phyloP scores from a whole-genome alignment of 2,113 vertebrate species.

The Fukomys damarensis region DNA sequence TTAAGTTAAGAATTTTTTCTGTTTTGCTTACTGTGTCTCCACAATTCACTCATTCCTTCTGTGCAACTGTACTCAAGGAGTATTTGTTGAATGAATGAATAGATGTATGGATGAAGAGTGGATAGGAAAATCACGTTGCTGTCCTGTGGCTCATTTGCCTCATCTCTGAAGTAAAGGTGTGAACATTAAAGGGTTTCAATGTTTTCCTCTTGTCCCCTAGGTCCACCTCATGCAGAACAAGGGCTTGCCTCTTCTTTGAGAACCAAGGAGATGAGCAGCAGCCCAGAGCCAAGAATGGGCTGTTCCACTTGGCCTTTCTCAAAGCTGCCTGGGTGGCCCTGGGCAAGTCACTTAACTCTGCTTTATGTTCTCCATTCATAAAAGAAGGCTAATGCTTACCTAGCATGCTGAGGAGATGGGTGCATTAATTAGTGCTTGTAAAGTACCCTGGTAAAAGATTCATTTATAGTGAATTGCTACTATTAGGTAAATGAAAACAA shows the following conservation, averaged over 20 bases:
- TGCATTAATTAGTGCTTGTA: conserved; percentile 78
- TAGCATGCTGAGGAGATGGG: conserved; percentile 47
- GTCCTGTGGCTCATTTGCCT: background rate
- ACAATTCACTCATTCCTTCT: background rate
- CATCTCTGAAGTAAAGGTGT: background rate
- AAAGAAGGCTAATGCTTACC: conserved; percentile 63
- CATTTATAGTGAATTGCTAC: conserved; percentile 80
- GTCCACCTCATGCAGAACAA: background rate
- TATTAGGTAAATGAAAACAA: conserved; percentile 77
- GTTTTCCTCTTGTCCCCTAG: background rate
- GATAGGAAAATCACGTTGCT: background rate
- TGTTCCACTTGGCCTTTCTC: background rate
- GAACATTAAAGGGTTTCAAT: background rate
- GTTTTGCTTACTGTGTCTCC: background rate
- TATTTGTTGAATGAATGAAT: background rate
- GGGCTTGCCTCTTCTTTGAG: background rate
- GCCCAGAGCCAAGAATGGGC: background rate
- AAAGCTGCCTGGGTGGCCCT: conserved; percentile 72
- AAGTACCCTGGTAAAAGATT: conserved; percentile 75
- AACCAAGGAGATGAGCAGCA: background rate
- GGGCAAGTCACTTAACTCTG: conserved; percentile 65
- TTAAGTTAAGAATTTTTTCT: background rate
- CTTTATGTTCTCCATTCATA: conserved; percentile 68
- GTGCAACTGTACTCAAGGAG: background rate
- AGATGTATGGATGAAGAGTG: background rate